Evolutionary conservation across 2,888 invertebrate species (phyloP).

Genomic region (Drosophila meridionalis): DNA sequence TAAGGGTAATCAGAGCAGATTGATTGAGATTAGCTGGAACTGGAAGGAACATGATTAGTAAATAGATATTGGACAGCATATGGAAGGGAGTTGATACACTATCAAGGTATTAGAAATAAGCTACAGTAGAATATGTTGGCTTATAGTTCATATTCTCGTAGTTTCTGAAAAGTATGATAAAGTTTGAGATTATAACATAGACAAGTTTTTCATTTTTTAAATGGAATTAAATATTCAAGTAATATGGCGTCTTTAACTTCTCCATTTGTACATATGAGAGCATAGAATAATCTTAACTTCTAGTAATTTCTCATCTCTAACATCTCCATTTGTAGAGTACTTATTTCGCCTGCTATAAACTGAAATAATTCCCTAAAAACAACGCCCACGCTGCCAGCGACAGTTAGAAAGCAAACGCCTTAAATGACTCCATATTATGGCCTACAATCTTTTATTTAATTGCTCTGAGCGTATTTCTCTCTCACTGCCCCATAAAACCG

Average conservation of each 20-base stretch:
- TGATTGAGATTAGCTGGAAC: background rate
- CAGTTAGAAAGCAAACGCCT: slow-evolving; percentile 39
- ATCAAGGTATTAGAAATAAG: too few species aligned
- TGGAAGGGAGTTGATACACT: background rate
- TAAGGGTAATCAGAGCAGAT: background rate
- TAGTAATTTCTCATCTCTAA: background rate
- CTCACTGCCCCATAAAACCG: slow-evolving; percentile 27
- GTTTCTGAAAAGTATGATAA: too few species aligned
- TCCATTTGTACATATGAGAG: background rate
- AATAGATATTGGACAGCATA: background rate
- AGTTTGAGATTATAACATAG: too few species aligned
- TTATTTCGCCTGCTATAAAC: background rate
- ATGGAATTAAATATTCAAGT: too few species aligned
- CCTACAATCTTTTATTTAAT: slow-evolving; percentile 44
- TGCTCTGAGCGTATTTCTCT: slow-evolving; percentile 35
- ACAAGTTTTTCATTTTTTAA: too few species aligned
- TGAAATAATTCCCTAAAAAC: slow-evolving; percentile 6
- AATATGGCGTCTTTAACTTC: too few species aligned
- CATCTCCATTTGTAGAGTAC: background rate
- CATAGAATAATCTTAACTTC: background rate
- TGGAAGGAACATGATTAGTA: too few species aligned
- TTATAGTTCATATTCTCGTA: background rate
- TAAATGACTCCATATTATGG: slow-evolving; percentile 19
- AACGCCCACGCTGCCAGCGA: slow-evolving; percentile 31
- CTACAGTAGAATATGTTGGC: background rate